phyloP scores from a whole-genome alignment of 2,888 invertebrate species.

The Rapana venosa region DNA sequence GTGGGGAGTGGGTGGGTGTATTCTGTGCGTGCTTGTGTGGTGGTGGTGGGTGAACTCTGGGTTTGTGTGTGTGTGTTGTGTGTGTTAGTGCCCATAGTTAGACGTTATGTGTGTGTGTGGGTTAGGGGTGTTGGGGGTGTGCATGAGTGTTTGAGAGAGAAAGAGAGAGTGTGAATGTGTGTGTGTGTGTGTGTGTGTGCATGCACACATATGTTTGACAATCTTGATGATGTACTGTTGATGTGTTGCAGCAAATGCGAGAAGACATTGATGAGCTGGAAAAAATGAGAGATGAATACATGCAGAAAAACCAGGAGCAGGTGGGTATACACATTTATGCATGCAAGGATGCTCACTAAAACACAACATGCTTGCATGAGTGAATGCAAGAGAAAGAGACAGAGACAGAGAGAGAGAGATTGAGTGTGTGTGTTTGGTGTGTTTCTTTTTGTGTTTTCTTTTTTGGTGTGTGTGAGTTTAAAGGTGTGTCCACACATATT shows the following conservation, averaged over 20 bases:
- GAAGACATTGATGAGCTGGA: conserved; percentile 71
- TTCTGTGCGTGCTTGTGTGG: neutral
- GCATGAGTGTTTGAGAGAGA: too few relatives aligned
- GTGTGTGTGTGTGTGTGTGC: neutral
- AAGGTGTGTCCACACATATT: too few relatives aligned
- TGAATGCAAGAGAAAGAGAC: neutral
- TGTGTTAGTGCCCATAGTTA: too few relatives aligned
- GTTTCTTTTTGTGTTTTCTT: too few relatives aligned
- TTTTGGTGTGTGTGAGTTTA: too few relatives aligned
- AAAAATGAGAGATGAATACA: conserved; percentile 70
- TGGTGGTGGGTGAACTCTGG: neutral
- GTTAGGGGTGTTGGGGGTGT: neutral
- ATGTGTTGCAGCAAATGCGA: conserved; percentile 63
- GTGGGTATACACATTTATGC: conserved; percentile 48
- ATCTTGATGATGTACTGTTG: neutral
- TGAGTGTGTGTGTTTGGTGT: neutral
- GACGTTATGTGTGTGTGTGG: too few relatives aligned
- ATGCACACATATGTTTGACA: neutral
- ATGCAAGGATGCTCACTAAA: neutral
- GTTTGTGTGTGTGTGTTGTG: neutral
- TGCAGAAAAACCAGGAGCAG: conserved; percentile 72
- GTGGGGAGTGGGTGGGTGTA: neutral
- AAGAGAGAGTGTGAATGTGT: neutral
- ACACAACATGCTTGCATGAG: neutral
- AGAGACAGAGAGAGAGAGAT: neutral